Conservation (phyloP, 2,888 invertebrate species). For the Glomeris marginata region DNA sequence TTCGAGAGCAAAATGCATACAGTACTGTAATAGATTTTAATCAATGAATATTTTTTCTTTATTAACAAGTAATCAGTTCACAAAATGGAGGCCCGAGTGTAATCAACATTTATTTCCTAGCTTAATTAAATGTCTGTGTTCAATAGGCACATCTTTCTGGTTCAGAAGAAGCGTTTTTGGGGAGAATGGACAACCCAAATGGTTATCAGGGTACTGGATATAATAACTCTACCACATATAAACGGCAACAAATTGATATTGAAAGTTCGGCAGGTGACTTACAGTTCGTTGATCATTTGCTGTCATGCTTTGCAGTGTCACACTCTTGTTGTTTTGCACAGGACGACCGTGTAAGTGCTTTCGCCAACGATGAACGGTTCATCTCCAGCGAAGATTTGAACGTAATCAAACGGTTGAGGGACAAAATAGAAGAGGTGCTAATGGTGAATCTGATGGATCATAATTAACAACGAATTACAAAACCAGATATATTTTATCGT, state of each 20-base stretch:
- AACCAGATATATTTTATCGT: too few relatives aligned
- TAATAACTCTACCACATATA: slow-evolving; percentile 49
- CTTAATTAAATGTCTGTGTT: neutral
- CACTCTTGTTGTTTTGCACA: slow-evolving; percentile 33
- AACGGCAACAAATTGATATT: slow-evolving; percentile 46
- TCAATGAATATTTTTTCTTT: slow-evolving; percentile 16
- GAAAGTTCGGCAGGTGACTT: slow-evolving; percentile 52
- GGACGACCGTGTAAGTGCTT: slow-evolving; percentile 24
- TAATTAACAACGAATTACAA: too few relatives aligned
- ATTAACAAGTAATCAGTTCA: neutral
- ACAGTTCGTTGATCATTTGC: too few relatives aligned
- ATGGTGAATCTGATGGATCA: slow-evolving; percentile 28
- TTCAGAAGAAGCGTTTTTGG: slow-evolving; percentile 52
- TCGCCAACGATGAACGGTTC: slow-evolving; percentile 47
- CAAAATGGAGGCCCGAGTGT: neutral
- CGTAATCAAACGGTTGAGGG: slow-evolving; percentile 49
- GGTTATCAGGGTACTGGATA: slow-evolving; percentile 52
- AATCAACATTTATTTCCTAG: neutral
- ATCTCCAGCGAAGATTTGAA: slow-evolving; percentile 47
- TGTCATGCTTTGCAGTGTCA: neutral
- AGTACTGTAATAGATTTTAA: too few relatives aligned
- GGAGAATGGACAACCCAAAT: slow-evolving; percentile 62
- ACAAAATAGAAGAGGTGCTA: slow-evolving; percentile 58
- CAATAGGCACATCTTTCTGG: slow-evolving; percentile 52
- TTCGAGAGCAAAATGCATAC: too few relatives aligned